Conservation (phyloP, 2,797 vertebrate genomes). For the Graptemys geographica region DNA sequence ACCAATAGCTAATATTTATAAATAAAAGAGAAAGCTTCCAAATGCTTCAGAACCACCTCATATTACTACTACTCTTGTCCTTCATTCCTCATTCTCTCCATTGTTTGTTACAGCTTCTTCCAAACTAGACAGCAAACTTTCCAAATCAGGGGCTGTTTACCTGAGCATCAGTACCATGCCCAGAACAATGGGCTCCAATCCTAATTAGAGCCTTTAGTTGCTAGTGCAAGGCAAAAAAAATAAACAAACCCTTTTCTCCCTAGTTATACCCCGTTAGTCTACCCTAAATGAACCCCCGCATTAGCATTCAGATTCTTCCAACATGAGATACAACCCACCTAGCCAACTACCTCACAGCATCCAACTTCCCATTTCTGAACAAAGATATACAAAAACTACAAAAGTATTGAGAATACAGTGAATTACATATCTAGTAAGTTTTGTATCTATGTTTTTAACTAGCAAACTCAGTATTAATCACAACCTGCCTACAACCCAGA, state of each 20-base stretch:
- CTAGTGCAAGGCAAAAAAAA: background rate
- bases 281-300: background rate
- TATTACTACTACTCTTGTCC: background rate
- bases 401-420: background rate
- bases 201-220: background rate
- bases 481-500: background rate
- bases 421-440: background rate
- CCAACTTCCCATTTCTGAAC: background rate
- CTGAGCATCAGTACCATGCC: background rate
- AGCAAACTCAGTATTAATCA: background rate
- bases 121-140: background rate
- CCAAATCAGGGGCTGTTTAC: background rate
- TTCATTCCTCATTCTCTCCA: background rate
- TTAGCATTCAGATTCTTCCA: too few relatives aligned
- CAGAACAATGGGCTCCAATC: background rate
- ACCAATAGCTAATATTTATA: background rate
- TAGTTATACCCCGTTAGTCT: background rate
- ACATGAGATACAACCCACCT: accelerated
- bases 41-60: background rate
- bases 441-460: background rate
- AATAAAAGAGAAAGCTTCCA: background rate
- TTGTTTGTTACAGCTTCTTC: background rate
- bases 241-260: background rate
- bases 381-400: background rate
- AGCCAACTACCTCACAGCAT: accelerated